Conservation (phyloP, 2,888 invertebrate genomes). For the Gastrophysa polygoni region DNA sequence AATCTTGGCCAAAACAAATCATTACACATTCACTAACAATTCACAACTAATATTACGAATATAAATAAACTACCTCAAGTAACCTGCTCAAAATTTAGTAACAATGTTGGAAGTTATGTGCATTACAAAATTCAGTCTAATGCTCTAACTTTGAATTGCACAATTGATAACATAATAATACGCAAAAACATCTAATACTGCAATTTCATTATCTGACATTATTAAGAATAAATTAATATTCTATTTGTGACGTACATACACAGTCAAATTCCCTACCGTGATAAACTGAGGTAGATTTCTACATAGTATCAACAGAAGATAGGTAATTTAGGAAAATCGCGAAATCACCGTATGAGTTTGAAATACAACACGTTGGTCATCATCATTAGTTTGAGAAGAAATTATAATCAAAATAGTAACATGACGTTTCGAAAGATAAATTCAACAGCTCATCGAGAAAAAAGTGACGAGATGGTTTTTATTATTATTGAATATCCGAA, state of each 20-base stretch:
- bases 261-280: background rate
- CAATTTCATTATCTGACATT: background rate
- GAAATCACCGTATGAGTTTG: background rate
- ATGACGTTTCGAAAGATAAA: too few species aligned
- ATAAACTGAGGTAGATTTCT: background rate
- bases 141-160: slow-evolving; percentile 27
- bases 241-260: slow-evolving; percentile 3
- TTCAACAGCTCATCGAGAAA: too few species aligned
- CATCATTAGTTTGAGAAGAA: too few species aligned
- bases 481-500: too few species aligned
- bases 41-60: slow-evolving; percentile 47
- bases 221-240: background rate
- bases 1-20: slow-evolving; percentile 50
- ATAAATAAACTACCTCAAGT: slow-evolving; percentile 42
- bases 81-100: slow-evolving; percentile 49
- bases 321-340: background rate
- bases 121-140: slow-evolving; percentile 27
- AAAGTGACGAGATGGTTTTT: too few species aligned
- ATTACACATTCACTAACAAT: slow-evolving; percentile 50
- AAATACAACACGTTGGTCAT: too few species aligned
- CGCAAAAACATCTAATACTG: slow-evolving; percentile 9
- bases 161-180: slow-evolving; percentile 14
- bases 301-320: background rate
- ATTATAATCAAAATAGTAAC: too few species aligned
- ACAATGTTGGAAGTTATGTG: slow-evolving; percentile 14